A percentile compares a stretch with the other conserved stretches of the same genome.
Evolutionary conservation across 2,113 vertebrate genomes (phyloP).

Genomic region (Heterocephalus glaber): DNA sequence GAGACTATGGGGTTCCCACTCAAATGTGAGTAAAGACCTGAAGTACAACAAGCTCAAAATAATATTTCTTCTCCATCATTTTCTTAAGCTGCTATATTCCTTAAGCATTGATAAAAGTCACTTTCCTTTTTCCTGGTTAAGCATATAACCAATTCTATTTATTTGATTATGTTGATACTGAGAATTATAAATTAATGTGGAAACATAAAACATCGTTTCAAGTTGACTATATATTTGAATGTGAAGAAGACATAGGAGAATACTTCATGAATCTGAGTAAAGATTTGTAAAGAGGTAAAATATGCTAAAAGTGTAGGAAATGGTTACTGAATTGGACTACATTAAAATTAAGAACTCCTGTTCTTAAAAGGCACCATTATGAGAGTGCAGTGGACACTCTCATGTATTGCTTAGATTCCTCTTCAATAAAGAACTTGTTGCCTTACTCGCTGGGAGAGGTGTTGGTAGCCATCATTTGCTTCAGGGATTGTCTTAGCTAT

Average conservation of each 20-base stretch:
- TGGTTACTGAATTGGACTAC: background rate
- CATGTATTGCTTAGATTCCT: background rate
- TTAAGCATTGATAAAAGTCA: background rate
- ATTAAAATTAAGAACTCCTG: background rate
- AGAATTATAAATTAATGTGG: slow-evolving; percentile 46
- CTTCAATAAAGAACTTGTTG: background rate
- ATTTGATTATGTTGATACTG: background rate
- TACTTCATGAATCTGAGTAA: background rate
- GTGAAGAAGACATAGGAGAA: background rate
- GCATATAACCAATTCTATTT: background rate
- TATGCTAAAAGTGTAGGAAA: background rate
- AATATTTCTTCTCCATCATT: background rate
- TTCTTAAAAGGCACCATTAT: background rate
- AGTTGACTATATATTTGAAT: background rate
- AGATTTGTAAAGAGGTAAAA: background rate
- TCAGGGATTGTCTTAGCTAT: background rate
- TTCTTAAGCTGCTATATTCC: background rate
- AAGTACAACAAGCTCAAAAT: background rate
- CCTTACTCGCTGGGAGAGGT: background rate
- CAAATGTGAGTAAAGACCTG: background rate
- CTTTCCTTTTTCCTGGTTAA: slow-evolving; percentile 7
- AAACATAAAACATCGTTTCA: slow-evolving; percentile 24
- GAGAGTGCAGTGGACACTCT: background rate
- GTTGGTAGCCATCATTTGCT: too few relatives aligned
- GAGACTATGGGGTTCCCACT: background rate